A percentile compares a stretch with the other conserved stretches of the same genome.
These are phyloP conservation scores for Anisognathus igniventris DNA, from an alignment of 2,797 vertebrate genomes.

Conservation along the genomic window DNA sequence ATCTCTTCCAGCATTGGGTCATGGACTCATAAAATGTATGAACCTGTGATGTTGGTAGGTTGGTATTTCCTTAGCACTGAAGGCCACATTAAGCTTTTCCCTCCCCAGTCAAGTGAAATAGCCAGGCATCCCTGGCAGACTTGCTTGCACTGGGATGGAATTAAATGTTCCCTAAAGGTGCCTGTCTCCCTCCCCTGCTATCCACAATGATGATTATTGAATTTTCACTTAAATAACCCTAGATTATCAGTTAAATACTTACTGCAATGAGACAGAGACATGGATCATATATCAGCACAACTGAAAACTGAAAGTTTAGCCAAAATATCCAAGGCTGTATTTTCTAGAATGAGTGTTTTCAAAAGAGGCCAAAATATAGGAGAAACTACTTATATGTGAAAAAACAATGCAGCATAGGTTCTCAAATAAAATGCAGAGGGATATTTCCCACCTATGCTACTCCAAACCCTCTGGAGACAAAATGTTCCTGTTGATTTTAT, in stretches of 20 bases:
- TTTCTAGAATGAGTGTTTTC: neutral
- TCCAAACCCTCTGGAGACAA: neutral
- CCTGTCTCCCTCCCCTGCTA: neutral
- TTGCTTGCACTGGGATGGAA: neutral
- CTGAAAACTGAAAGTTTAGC: neutral
- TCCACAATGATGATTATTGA: neutral
- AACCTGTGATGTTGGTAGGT: neutral
- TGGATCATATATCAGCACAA: neutral
- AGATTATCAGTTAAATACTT: neutral
- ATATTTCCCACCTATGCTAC: neutral
- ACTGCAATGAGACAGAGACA: neutral
- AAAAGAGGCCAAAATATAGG: neutral
- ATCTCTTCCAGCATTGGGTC: neutral
- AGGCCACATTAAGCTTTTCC: neutral
- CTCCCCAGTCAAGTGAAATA: neutral
- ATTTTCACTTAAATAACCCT: neutral
- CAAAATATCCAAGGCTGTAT: neutral
- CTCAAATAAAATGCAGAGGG: neutral
- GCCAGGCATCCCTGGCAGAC: neutral
- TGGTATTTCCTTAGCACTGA: neutral
- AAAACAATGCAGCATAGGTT: neutral
- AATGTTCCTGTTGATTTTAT: neutral
- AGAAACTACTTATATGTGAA: neutral
- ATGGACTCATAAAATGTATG: neutral
- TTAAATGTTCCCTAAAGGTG: neutral